A percentile compares a stretch with the other conserved stretches of the same genome.
Conservation (phyloP, 2,888 invertebrate genomes). For the Mallateleia sp. region DNA sequence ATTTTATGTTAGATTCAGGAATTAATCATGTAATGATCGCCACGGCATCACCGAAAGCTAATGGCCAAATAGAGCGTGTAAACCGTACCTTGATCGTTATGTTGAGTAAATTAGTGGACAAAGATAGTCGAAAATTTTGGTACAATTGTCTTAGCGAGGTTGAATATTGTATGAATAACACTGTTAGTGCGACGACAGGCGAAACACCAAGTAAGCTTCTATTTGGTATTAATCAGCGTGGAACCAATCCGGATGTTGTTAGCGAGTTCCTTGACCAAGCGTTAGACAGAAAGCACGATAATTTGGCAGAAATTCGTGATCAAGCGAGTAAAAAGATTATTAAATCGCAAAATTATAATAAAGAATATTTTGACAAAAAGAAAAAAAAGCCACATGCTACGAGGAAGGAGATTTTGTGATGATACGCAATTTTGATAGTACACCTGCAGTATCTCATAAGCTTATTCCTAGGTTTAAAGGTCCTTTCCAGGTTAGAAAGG, state of each 20-base stretch:
- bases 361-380: conserved; percentile 80
- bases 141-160: neutral
- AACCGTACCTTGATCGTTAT: conserved; percentile 8
- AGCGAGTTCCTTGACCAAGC: conserved; percentile 56
- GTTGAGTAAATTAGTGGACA: neutral
- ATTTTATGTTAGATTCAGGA: conserved; percentile 39
- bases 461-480: conserved; percentile 76
- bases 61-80: conserved; percentile 8
- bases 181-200: conserved; percentile 44
- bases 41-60: conserved; percentile 7
- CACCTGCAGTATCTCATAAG: conserved; percentile 70
- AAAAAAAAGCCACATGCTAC: conserved; percentile 75
- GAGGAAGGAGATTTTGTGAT: conserved; percentile 72
- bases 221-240: conserved; percentile 83
- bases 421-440: conserved; percentile 73
- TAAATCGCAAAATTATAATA: conserved; percentile 80
- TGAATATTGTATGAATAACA: conserved; percentile 16
- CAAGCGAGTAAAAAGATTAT: conserved; percentile 65
- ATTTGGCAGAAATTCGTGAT: conserved; percentile 32
- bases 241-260: conserved; percentile 73
- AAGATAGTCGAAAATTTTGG: conserved; percentile 1
- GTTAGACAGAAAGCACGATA: neutral
- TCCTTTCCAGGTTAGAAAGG: conserved; percentile 67
- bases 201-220: conserved; percentile 82
- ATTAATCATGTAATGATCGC: neutral